Evolutionary conservation across 2,113 vertebrate species (phyloP), one percentile per base, ranked within the genome.

Genomic region (Microtus richardsoni): DNA sequence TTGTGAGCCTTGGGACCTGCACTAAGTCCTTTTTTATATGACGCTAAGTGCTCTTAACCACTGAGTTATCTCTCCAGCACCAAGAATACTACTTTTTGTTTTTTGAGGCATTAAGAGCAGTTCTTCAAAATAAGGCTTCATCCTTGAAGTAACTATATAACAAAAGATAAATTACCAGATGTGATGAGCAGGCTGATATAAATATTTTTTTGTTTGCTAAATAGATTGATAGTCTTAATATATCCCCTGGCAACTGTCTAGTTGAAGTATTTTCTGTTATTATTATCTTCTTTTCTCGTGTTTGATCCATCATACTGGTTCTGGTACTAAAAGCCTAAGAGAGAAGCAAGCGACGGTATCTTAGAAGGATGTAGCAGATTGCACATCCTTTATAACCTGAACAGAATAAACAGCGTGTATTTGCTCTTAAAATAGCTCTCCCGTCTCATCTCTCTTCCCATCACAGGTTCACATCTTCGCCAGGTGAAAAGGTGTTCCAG

Each of bases 401-500:
- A 68, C 14, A 74, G 49, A n/a, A 64, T 49, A 13, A 41, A 62
- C 24, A 13, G 3, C 70, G 28, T 60, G 49, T 0, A 0, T 70
- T 54, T 91, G 22, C n/a, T 92, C 70, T 74, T 97, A 47, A 75
- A 88, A 49, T 83, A 54, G 54, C 91, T 74, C 88, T 89, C 82
- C 7, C 86, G 54, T 91, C 71, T 96, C 58, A 0, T 47, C 19
- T 54, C 97, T 97, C 68, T 80, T 97, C 58, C 91, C 33, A 80
- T 62, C 92, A 39, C 98, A 99, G 99, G 96, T 99, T 99, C n/a
- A 99, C 99, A 44, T 97, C 98, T 21, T 99, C 99, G 16, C 99
- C 99, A 0, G 99, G 99, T 94, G 99, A 99, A 98, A 99, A 99
- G 64, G 98, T 98, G 7, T 99, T 99, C 97, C 99, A 99, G 78